These are phyloP conservation scores for Dicrurus megarhynchus DNA, from an alignment of 2,113 vertebrate genomes.

Conservation along the genomic window DNA sequence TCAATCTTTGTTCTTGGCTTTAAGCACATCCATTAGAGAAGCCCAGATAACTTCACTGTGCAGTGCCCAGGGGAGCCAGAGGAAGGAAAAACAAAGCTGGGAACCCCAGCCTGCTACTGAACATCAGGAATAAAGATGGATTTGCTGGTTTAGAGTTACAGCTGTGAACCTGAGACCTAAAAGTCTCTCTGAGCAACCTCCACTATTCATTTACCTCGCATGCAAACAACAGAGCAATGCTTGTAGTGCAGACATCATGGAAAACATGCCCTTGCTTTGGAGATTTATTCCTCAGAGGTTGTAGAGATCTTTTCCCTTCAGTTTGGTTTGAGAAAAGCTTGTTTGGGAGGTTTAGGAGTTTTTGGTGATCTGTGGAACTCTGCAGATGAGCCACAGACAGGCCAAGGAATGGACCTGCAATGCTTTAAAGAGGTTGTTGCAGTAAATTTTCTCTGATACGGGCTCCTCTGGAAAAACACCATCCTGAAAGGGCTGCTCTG, in stretches of 20 bases:
- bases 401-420: not conserved
- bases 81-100: not conserved
- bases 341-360: not conserved
- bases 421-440: not conserved
- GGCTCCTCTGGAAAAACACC: not conserved
- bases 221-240: not conserved
- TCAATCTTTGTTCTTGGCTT: not conserved
- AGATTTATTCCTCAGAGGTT: not conserved
- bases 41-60: not conserved
- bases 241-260: not conserved
- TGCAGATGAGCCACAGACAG: not conserved
- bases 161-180: not conserved
- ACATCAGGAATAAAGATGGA: not conserved
- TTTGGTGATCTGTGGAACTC: not conserved
- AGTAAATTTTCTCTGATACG: fast-evolving
- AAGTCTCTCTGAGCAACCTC: not conserved
- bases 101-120: not conserved
- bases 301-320: not conserved
- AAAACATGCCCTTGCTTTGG: not conserved
- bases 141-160: not conserved
- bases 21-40: not conserved
- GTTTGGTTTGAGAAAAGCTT: not conserved
- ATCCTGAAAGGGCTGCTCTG: not conserved
- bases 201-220: not conserved
- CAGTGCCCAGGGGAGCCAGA: not conserved